Base-by-base conservation (phyloP, 2,797 vertebrate species). In the Hypotaenidia philippensis region DNA sequence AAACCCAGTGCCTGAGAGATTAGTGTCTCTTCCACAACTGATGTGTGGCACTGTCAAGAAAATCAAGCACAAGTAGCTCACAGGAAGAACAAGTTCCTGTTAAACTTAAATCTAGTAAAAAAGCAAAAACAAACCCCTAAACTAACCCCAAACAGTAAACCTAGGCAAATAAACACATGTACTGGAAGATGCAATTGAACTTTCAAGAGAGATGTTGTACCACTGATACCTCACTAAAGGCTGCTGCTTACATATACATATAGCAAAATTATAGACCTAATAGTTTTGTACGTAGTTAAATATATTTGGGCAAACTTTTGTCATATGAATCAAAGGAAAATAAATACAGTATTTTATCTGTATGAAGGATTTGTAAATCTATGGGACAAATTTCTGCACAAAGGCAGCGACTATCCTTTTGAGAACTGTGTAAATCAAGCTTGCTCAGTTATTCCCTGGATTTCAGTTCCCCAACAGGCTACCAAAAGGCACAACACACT, bases 391-490 rank as follows among this genome's bases (percentile, higher is more conserved):
- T 3, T 31, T 80, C 77, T 71, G 53, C 85, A 44, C 64, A 79
- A 96, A 77, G 22, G 32, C 9, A 93, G 64, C 34, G 44, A 88
- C 65, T 72, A 9, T 55, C 84, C 52, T 82, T 77, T 32, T 32
- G 68, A 81, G 65, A 90, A 50, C 38, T 63, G 8, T 0, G 5
- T 45, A 13, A 93, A 93, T 76, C 78, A 87, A 36, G 19, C 25
- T 34, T 29, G 29, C 89, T 83, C 85, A 50, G 84, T 89, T 87
- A 87, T 29, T 68, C 77, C 56, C 68, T 87, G 56, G 64, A 97
- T 95, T 95, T 92, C 79, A 91, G 92, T 23, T 96, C 83, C 71
- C 72, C 75, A 93, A 65, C 55, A 94, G 82, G 85, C 80, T 75
- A 96, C 82, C 63, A 93, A 96, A 89, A 86, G 34, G 32, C 49